Base-by-base conservation (phyloP, 2,113 vertebrate genomes). In the Nannospalax galili region DNA sequence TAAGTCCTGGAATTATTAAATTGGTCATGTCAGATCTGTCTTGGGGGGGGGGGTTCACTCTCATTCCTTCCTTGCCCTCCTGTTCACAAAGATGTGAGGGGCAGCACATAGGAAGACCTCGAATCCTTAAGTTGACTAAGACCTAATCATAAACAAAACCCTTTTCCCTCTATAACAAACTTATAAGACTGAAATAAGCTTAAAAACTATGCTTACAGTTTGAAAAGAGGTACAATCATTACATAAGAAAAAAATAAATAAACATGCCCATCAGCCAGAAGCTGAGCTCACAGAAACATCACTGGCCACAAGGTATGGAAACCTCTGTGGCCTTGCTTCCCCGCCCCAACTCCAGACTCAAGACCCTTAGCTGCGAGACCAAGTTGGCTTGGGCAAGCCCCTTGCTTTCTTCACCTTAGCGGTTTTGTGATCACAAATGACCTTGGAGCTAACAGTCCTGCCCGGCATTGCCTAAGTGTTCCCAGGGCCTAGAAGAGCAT, bases 381-480 rank as follows among this genome's bases (percentile, higher is more conserved):
- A 42, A 22, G 1, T 6, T 92, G 86, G 78, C 56, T 56, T 82
- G 73, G 48, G 22, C 15, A 22, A 78, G 37, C 4, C 32, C 64
- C 35, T 30, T 4, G 15, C 67, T 90, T 84, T 77, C 35, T 52
- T n/a, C 30, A 5, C 5, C 10, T 40, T 45, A 12, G 65, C 58
- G 37, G 90, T 65, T 72, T 37, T 2, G 0, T 26, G 74, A 82
- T 64, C 30, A 45, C 84, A 60, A n/a, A 22, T 40, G 86, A 72
- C 17, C 69, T 1, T 3, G 37, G 15, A 52, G 69, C 37, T 37
- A 22, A 48, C 64, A n/a, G 45, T 35, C 35, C 75, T 94, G 82
- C 64, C 62, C 12, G 20, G 58, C 12, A 35, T 52, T 92, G 91
- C 86, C 73, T 91, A 65, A 90, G 3, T 64, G 40, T 91, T 93